Conservation (phyloP, 2,888 invertebrate genomes). For the Charanyca ferruginea region DNA sequence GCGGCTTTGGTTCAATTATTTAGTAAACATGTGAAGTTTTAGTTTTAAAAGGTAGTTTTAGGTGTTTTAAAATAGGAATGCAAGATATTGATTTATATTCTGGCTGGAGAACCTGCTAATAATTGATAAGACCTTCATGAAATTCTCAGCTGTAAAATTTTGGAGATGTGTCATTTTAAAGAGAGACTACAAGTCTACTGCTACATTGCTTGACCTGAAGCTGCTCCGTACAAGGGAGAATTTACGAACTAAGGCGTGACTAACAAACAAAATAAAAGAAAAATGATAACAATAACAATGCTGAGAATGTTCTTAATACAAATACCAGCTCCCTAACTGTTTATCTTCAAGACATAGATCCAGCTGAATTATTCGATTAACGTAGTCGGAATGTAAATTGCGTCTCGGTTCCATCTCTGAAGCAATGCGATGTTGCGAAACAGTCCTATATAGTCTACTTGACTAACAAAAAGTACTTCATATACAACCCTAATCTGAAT, state of each 20-base stretch:
- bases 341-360: slow-evolving; percentile 39
- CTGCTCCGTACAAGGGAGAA: no score
- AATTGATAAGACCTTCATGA: neutral
- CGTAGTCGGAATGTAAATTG: slow-evolving; percentile 57
- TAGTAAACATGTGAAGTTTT: slow-evolving; percentile 23
- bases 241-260: neutral
- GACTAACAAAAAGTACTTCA: slow-evolving; percentile 38
- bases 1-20: slow-evolving; percentile 26
- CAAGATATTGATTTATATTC: neutral
- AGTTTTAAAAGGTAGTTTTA: slow-evolving; percentile 2
- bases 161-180: no score
- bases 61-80: neutral
- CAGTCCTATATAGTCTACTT: slow-evolving; percentile 14
- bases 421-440: slow-evolving; percentile 31
- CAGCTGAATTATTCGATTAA: slow-evolving; percentile 47
- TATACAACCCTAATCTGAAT: slow-evolving; percentile 46
- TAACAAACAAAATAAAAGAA: slow-evolving; percentile 12
- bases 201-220: no score
- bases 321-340: slow-evolving; percentile 32
- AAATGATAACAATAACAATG: slow-evolving; percentile 6
- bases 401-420: slow-evolving; percentile 25
- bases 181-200: no score
- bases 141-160: neutral
- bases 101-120: neutral
- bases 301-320: slow-evolving; percentile 29